Evolutionary conservation across 2,888 invertebrate species (phyloP), one percentile per base, ranked within the genome.

Genomic region (Ormyrus rosae): DNA sequence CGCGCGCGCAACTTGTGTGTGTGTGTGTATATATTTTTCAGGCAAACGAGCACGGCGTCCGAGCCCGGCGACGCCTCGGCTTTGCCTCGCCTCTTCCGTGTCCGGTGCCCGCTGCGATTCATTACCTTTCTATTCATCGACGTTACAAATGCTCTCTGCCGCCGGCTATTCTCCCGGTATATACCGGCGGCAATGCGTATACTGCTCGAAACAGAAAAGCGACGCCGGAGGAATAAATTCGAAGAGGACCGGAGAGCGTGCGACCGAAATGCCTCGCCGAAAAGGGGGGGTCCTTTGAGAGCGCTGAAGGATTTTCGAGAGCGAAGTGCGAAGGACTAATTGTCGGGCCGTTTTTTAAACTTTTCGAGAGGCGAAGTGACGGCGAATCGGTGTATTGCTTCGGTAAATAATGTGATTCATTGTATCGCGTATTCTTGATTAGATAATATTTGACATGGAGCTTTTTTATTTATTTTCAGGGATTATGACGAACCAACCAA

Each of bases 51-150:
- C 84, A 85, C 2, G 2, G 83, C 76, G 81, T 82, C 85, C 85
- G 13, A 85, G 87, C 87, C 85, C 86, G 85, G 86, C 86, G 87
- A 86, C 86, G 90, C 87, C 90, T 90, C 89, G 89, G 88, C 89
- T 88, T 58, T 86, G 89, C 87, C 90, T 90, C 90, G 90, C 90
- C 90, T 88, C 88, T 90, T 90, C 86, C 90, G 87, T 90, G 90
- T 90, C 87, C 87, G 86, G 88, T 90, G 89, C 89, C 90, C 89
- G 87, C 85, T 88, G 88, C 88, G 88, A 90, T 90, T 90, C 90
- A 90, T 90, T 89, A 90, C 88, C 88, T 89, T 88, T 89, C 90
- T 90, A 90, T 90, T 90, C 90, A 89, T 88, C 89, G 89, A 88
- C 88, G 87, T 85, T 87, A 86, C 88, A 82, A 82, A 86, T 85